Base-by-base conservation (phyloP, 2,888 invertebrate species). In the Lasioglossum marginatum region DNA sequence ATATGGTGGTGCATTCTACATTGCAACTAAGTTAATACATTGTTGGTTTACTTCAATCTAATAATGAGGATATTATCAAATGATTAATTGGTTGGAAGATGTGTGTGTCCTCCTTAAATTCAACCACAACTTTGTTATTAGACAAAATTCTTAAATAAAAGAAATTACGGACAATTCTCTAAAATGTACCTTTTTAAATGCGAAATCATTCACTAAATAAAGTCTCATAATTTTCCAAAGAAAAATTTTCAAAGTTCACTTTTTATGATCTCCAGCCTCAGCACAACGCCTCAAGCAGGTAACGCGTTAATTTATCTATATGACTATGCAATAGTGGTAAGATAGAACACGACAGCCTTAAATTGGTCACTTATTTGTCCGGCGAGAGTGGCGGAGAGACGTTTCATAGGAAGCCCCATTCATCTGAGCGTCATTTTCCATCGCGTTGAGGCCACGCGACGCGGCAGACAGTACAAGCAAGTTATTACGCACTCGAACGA, bases 401-500 rank as follows among this genome's bases (percentile, higher is more conserved):
- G 66, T 34, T 34, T 66, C 34, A 34, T 10, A 8, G 66, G 19
- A 23, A 63, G 23, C 75, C 34, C 27, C n/a, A 27, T 63, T 34
- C 66, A 52, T 72, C 34, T 16, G 48, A 63, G 66, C 60, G 75
- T 74, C 68, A 68, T 79, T 85, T 79, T 77, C 82, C 75, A 57
- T 4, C 37, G 79, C 66, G 48, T 48, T 31, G 73, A 60, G 43
- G 52, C 19, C 71, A 23, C 40, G 10, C 52, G 74, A 52, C 77
- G 57, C 57, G 72, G 43, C 52, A 19, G 76, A 73, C 43, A 72
- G 78, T 80, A 73, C 76, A 48, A 60, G 70, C 72, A 84, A 87
- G 83, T 90, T 90, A 90, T 90, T 83, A 87, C 85, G 86, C 87
- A 86, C 83, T 90, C 74, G 88, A 90, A 73, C 74, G 79, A 45